Conservation (phyloP, 2,888 invertebrate genomes). For the Stictocephala bisonia region DNA sequence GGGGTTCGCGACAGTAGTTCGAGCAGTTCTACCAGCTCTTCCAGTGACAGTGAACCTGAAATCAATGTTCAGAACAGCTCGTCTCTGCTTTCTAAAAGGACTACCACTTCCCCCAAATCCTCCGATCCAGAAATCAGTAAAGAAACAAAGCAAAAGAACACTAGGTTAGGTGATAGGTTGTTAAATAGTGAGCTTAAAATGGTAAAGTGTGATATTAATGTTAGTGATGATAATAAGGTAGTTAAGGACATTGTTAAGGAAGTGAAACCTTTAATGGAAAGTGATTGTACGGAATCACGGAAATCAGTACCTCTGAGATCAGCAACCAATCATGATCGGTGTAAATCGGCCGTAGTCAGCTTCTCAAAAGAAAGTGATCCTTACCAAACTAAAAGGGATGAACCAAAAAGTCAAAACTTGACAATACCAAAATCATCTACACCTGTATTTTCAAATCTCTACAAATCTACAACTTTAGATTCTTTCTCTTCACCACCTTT, state of each 20-base stretch:
- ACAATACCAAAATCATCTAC: background rate
- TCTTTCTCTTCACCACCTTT: constrained; percentile 23
- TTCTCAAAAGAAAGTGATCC: background rate
- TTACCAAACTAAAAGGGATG: constrained; percentile 8
- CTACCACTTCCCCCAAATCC: constrained; percentile 39
- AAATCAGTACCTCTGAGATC: constrained; percentile 38
- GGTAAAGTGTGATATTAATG: constrained; percentile 46
- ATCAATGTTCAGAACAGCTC: constrained; percentile 50
- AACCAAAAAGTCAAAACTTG: constrained; percentile 2
- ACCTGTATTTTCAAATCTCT: constrained; percentile 44
- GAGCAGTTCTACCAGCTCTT: constrained; percentile 53
- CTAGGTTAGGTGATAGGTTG: constrained; percentile 32
- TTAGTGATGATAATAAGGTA: constrained; percentile 39
- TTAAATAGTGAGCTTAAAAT: constrained; percentile 40
- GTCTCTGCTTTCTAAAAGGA: constrained; percentile 48
- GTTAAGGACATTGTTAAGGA: constrained; percentile 38
- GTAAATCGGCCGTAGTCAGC: constrained; percentile 12
- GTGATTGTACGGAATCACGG: constrained; percentile 19
- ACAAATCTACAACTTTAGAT: constrained; percentile 33
- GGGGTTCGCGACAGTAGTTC: constrained; percentile 46
- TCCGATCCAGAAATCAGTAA: background rate
- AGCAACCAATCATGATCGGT: constrained; percentile 45
- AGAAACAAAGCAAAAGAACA: background rate
- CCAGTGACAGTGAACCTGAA: constrained; percentile 53
- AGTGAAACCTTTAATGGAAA: constrained; percentile 25